These are phyloP conservation scores for Charaxes varanes DNA, from an alignment of 1,140 invertebrate species.

Conservation along the genomic window DNA sequence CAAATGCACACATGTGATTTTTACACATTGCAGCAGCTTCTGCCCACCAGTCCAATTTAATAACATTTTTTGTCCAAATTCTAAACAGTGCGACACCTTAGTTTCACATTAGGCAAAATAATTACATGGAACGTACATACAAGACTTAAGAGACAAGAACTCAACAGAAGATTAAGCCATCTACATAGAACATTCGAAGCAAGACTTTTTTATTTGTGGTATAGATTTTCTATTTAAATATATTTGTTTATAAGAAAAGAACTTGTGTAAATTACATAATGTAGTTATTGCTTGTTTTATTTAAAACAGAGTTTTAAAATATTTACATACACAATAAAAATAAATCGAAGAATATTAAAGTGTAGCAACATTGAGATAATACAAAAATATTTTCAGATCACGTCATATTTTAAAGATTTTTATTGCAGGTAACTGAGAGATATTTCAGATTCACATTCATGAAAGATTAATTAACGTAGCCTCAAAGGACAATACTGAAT, in stretches of 20 bases:
- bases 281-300: conserved; percentile 5
- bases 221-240: conserved; percentile 5
- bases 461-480: conserved; percentile 1
- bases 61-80: too few relatives aligned
- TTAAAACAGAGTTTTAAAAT: not conserved
- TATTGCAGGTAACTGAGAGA: not conserved
- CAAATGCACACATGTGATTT: too few relatives aligned
- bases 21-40: too few relatives aligned
- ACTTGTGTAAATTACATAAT: not conserved
- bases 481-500: too few relatives aligned
- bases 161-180: too few relatives aligned
- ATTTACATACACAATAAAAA: conserved; percentile 8
- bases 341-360: conserved; percentile 1
- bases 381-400: conserved; percentile 5
- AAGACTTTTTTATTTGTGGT: conserved; percentile 1
- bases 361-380: conserved; percentile 7
- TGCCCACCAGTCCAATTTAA: too few relatives aligned
- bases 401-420: not conserved
- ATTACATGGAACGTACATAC: too few relatives aligned
- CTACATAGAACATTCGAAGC: too few relatives aligned
- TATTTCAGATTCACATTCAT: not conserved
- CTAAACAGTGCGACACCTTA: too few relatives aligned
- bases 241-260: conserved; percentile 5
- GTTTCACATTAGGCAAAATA: too few relatives aligned
- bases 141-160: too few relatives aligned